A percentile compares a stretch with the other conserved stretches of the same genome.
phyloP scores from a whole-genome alignment of 2,888 invertebrate species.

The Xanthorhoe spadicearia region DNA sequence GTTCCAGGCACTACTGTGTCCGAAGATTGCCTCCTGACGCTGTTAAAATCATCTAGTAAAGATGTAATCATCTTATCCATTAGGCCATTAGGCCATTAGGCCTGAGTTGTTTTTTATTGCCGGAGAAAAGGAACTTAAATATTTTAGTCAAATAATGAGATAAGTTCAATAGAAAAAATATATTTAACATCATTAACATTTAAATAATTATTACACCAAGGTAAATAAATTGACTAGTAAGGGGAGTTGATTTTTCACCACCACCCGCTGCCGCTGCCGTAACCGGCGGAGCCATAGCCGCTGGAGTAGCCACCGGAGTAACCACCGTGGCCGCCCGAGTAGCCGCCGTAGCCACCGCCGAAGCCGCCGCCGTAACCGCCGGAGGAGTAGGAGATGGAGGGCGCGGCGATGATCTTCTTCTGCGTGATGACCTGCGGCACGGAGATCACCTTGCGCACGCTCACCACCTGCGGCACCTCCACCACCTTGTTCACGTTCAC shows the following conservation, averaged over 20 bases:
- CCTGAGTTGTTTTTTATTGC: background rate
- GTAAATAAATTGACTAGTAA: constrained; percentile 27
- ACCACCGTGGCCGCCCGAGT: constrained; percentile 36
- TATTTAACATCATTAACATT: background rate
- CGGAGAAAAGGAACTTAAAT: no score
- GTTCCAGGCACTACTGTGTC: no score
- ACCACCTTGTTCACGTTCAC: constrained; percentile 57
- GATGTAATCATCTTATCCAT: no score
- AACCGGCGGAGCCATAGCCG: constrained; percentile 25
- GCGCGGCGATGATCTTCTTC: constrained; percentile 42
- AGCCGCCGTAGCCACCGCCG: constrained; percentile 36
- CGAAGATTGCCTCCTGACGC: no score
- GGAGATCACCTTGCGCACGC: constrained; percentile 48
- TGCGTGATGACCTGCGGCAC: constrained; percentile 47
- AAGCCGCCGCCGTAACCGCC: constrained; percentile 37
- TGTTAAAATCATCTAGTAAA: no score
- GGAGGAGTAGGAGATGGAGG: constrained; percentile 33
- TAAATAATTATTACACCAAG: background rate
- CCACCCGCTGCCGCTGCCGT: constrained; percentile 45
- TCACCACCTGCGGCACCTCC: constrained; percentile 51
- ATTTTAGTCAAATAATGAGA: no score
- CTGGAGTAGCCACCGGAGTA: constrained; percentile 42
- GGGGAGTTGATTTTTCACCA: constrained; percentile 35
- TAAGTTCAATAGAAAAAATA: no score
- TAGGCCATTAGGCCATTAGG: no score